These are phyloP conservation scores for Sinohyriopsis cumingii DNA, from an alignment of 2,888 invertebrate species.

Conservation along the genomic window DNA sequence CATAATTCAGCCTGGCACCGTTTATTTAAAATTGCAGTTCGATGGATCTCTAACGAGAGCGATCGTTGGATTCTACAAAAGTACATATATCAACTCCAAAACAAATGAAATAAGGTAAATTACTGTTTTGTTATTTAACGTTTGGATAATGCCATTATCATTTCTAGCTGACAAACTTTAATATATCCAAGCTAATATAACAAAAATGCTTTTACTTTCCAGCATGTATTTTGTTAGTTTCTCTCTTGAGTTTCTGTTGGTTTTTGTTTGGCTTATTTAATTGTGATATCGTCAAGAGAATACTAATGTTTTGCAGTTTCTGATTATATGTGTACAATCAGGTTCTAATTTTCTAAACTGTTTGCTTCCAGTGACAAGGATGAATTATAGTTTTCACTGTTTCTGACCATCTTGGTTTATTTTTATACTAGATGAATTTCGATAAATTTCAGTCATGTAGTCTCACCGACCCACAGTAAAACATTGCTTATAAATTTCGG, in stretches of 20 bases:
- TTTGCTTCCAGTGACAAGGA: too few relatives aligned
- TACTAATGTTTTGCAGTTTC: too few relatives aligned
- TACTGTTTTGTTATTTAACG: too few relatives aligned
- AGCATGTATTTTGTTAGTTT: background rate
- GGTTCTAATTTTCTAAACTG: too few relatives aligned
- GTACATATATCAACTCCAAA: constrained; percentile 74
- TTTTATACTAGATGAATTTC: too few relatives aligned
- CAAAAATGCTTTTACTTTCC: background rate
- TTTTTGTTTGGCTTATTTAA: background rate
- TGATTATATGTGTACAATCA: too few relatives aligned
- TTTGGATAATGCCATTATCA: background rate
- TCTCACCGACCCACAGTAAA: too few relatives aligned
- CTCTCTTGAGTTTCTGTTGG: background rate
- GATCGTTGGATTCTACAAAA: constrained; percentile 84
- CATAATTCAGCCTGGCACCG: constrained; percentile 46
- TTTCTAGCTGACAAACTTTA: background rate
- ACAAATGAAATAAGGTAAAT: constrained; percentile 60
- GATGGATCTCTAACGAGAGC: constrained; percentile 79
- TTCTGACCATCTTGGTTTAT: too few relatives aligned
- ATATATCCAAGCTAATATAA: background rate
- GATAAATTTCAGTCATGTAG: too few relatives aligned
- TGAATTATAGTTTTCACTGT: too few relatives aligned
- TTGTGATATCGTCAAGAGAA: too few relatives aligned
- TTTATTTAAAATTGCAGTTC: constrained; percentile 77
- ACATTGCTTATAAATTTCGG: too few relatives aligned